phyloP scores from a whole-genome alignment of 2,888 invertebrate species.

The Prostheceraeus crozeri region DNA sequence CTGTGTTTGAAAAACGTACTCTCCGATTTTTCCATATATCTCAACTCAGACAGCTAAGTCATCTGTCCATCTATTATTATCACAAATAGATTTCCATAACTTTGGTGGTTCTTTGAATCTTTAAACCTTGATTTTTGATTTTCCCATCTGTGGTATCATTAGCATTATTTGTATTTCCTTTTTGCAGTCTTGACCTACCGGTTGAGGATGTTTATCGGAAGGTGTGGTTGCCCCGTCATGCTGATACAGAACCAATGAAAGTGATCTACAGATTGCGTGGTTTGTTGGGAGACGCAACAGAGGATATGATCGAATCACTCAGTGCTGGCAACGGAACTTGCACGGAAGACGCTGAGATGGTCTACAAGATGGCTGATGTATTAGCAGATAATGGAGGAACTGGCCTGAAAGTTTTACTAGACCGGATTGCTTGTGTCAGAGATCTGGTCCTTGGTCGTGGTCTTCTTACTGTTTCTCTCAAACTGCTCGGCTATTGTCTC shows the following conservation, averaged over 20 bases:
- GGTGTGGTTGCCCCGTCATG: slow-evolving; percentile 69
- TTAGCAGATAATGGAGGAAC: slow-evolving; percentile 72
- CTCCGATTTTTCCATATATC: too few relatives aligned
- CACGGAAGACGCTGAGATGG: slow-evolving; percentile 91
- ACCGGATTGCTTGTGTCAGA: slow-evolving; percentile 55
- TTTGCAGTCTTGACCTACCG: slow-evolving; percentile 80
- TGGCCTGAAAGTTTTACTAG: slow-evolving; percentile 62
- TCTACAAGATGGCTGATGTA: slow-evolving; percentile 80
- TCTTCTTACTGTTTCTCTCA: slow-evolving; percentile 76
- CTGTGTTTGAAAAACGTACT: too few relatives aligned
- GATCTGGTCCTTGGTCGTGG: slow-evolving; percentile 79
- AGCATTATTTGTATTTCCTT: too few relatives aligned
- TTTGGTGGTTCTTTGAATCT: too few relatives aligned
- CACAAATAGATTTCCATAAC: too few relatives aligned
- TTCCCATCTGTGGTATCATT: too few relatives aligned
- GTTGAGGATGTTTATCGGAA: slow-evolving; percentile 69
- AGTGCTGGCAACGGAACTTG: slow-evolving; percentile 75
- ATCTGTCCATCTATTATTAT: too few relatives aligned
- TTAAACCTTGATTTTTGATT: too few relatives aligned
- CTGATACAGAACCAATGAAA: slow-evolving; percentile 88
- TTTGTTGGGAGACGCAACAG: slow-evolving; percentile 91
- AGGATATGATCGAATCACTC: slow-evolving; percentile 91
- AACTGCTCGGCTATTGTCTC: slow-evolving; percentile 77
- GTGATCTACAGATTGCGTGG: slow-evolving; percentile 96
- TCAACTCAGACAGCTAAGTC: too few relatives aligned